A percentile compares a stretch with the other conserved stretches of the same genome.
Evolutionary conservation across 2,888 invertebrate species (phyloP).

Genomic region (Synanthedon tipuliformis): DNA sequence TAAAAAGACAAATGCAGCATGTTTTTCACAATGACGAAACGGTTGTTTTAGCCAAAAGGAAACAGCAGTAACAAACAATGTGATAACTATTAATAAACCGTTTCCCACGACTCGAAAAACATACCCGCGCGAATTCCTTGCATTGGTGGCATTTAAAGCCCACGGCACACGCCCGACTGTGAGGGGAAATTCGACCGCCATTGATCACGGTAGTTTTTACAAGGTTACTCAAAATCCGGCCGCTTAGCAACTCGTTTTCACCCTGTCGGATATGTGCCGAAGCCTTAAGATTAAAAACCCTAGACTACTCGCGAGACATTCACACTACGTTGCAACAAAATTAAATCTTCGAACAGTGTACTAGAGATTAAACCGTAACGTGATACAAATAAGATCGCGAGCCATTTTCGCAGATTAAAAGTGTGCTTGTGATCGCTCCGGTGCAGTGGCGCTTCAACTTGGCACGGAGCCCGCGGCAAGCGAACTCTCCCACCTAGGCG

Average conservation of each 20-base stretch:
- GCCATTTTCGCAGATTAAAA: slow-evolving; percentile 16
- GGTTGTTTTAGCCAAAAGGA: slow-evolving; percentile 1
- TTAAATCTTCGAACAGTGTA: slow-evolving; percentile 12
- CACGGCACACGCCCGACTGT: too few relatives aligned
- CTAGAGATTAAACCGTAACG: slow-evolving; percentile 27
- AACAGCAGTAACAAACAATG: background rate
- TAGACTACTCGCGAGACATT: slow-evolving; percentile 58
- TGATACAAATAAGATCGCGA: slow-evolving; percentile 17
- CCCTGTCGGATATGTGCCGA: too few relatives aligned
- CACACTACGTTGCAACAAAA: slow-evolving; percentile 30
- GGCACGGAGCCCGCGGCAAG: slow-evolving; percentile 52
- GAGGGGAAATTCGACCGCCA: too few relatives aligned
- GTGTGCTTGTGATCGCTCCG: slow-evolving; percentile 30
- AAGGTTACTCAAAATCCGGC: too few relatives aligned
- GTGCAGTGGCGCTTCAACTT: slow-evolving; percentile 61
- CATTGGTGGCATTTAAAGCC: slow-evolving; percentile 15
- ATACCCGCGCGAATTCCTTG: slow-evolving; percentile 33
- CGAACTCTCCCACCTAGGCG: slow-evolving; percentile 37
- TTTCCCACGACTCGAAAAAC: slow-evolving; percentile 24
- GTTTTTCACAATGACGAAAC: background rate
- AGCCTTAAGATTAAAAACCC: slow-evolving; percentile 50
- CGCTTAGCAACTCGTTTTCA: too few relatives aligned
- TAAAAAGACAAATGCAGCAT: too few relatives aligned
- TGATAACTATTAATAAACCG: slow-evolving; percentile 19
- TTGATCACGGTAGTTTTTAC: too few relatives aligned